Conservation (phyloP, 2,113 vertebrate genomes). For the Tupaia chinensis region DNA sequence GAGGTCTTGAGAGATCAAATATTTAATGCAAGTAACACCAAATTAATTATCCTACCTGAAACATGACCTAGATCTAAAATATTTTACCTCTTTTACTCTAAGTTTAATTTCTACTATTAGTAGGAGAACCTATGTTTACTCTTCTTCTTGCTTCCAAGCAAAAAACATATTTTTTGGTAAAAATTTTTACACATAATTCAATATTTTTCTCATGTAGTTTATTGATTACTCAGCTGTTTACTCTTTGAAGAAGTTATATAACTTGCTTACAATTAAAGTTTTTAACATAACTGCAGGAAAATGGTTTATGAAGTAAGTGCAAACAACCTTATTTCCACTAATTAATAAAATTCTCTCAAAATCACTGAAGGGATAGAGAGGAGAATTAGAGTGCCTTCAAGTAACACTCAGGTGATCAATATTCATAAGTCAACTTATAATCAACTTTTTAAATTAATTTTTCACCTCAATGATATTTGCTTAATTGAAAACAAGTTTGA, state of each 20-base stretch:
- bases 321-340: not conserved
- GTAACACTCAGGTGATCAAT: not conserved
- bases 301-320: not conserved
- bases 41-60: not conserved
- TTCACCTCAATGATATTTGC: not conserved
- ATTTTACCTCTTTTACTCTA: not conserved
- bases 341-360: constrained; percentile 25
- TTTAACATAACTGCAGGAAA: constrained; percentile 10
- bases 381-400: not conserved
- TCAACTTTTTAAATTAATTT: constrained; percentile 47
- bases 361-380: not conserved
- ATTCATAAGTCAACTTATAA: constrained; percentile 11
- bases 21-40: not conserved
- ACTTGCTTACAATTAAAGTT: not conserved
- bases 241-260: not conserved
- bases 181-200: not conserved
- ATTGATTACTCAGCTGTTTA: not conserved
- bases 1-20: not conserved
- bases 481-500: not conserved
- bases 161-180: not conserved
- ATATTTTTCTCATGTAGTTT: not conserved
- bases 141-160: not conserved
- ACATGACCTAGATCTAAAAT: not conserved
- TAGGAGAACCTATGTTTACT: not conserved
- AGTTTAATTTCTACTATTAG: not conserved